Evolutionary conservation across 2,888 invertebrate species (phyloP), one percentile per base, ranked within the genome.

Genomic region (Auanema sp.): DNA sequence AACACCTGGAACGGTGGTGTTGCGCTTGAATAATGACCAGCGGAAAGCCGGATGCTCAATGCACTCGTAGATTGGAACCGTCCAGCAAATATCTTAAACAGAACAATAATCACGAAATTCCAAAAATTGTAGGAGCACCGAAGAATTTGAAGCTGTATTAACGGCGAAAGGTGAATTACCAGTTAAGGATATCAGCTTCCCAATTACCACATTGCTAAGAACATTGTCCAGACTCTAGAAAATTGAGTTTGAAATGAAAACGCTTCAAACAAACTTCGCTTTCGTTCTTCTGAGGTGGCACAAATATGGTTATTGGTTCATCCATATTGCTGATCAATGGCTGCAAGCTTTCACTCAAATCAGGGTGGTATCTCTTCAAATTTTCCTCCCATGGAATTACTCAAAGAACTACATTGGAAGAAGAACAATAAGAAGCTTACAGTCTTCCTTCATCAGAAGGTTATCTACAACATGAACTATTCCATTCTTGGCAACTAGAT

Each of bases 391-490:
- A 52, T 0, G 59, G 44, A n/a, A 40, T 50, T n/a, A 60, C 59
- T 60, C 11, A 60, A 59, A 16, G 40, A 50, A 50, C 12, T n/a
- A 5, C 52, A 24, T 52, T 8, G 52, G 16, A 12, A 8, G 25
- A 21, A 24, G 25, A 8, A 14, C 11, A 24, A 2, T 16, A 41
- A 33, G 41, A 33, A 54, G 41, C 58, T 21, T 18, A 60, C 59
- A 42, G 11, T 60, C 53, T 51, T 60, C 59, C 42, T 60, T 60
- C n/a, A 53, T 50, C 4, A 60, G 43, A n/a, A 60, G n/a, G 14
- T 60, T 50, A 24, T 51, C 51, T 3, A 60, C 59, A 14, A 60
- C 53, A 41, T 60, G 59, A 3, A 60, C 53, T 25, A 60, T 41
- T 40, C 59, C 59, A 41, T 60, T 60, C 12, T 42, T 5, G n/a